Evolutionary conservation across 2,113 vertebrate species (phyloP), one percentile per base, ranked within the genome.

Genomic region (Gyps fulvus): DNA sequence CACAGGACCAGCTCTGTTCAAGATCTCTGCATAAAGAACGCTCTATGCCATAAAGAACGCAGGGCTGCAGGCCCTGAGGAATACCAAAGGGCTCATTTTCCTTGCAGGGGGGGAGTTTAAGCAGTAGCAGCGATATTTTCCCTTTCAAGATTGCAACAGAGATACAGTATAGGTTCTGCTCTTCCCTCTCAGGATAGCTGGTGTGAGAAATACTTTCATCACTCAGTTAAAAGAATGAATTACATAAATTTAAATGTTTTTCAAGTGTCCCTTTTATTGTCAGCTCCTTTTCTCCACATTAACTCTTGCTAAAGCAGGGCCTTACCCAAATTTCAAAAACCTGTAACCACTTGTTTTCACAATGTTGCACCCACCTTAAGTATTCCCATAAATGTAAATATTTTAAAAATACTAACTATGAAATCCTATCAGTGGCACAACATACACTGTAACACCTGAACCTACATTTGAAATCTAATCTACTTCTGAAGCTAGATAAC

Each of bases 1-100:
- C 95, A 96, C 89, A 95, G 94, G 40, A 59, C 25, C 5, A 21
- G 81, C 91, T 93, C 96, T 96, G 95, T 96, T 82, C 45, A 3
- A 66, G 74, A 12, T 8, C 43, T 20, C n/a, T 22, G 67, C 81
- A 96, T 94, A 94, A 97, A 95, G 84, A 54, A 52, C 1, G 6
- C 89, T 94, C 90, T 96, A 2, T 97, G 93, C 65, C 36, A 36
- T 36, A 36, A 36, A 36, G 36, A 36, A 36, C 36, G 36, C 36
- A 36, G 36, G 78, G 36, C 92, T 76, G 67, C 36, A 32, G 73
- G 90, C 80, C 79, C 86, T 11, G 57, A 66, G 63, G 42, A 72
- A 54, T 11, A 5, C 50, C 81, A 42, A 65, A 49, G 73, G 70
- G 45, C 55, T 89, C 45, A 5, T 42, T 9, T 73, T 65, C 89